phyloP scores from a whole-genome alignment of 2,888 invertebrate genomes.

The Autographa pulchrina region DNA sequence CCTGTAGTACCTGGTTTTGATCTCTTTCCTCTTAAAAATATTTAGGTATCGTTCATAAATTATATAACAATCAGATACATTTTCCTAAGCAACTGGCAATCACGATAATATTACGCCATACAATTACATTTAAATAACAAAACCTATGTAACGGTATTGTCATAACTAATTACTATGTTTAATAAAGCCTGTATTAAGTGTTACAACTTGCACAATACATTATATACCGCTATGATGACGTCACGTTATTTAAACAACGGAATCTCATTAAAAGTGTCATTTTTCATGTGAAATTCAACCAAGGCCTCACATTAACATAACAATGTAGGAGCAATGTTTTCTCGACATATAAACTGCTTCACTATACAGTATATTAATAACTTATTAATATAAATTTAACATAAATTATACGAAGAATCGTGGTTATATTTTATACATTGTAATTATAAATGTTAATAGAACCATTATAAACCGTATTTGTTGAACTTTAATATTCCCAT shows the following conservation, averaged over 20 bases:
- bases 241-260: conserved; percentile 44
- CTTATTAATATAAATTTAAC: conserved; percentile 11
- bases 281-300: conserved; percentile 46
- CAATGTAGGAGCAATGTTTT: conserved; percentile 35
- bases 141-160: conserved; percentile 28
- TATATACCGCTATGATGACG: conserved; percentile 36
- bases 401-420: conserved; percentile 13
- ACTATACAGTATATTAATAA: conserved; percentile 9
- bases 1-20: conserved; percentile 5
- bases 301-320: conserved; percentile 47
- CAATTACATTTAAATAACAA: conserved; percentile 28
- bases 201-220: conserved; percentile 31
- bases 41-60: not conserved
- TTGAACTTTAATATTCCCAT: not conserved
- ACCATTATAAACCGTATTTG: conserved; percentile 7
- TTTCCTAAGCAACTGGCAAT: conserved; percentile 10
- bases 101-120: conserved; percentile 21
- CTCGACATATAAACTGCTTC: conserved; percentile 20
- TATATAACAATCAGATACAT: not conserved
- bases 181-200: conserved; percentile 23
- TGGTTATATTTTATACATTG: conserved; percentile 9
- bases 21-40: conserved; percentile 9
- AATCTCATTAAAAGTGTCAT: conserved; percentile 54
- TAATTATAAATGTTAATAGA: conserved; percentile 7
- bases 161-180: conserved; percentile 35